phyloP scores from a whole-genome alignment of 2,888 invertebrate genomes.

The Gymnocheta viridis region DNA sequence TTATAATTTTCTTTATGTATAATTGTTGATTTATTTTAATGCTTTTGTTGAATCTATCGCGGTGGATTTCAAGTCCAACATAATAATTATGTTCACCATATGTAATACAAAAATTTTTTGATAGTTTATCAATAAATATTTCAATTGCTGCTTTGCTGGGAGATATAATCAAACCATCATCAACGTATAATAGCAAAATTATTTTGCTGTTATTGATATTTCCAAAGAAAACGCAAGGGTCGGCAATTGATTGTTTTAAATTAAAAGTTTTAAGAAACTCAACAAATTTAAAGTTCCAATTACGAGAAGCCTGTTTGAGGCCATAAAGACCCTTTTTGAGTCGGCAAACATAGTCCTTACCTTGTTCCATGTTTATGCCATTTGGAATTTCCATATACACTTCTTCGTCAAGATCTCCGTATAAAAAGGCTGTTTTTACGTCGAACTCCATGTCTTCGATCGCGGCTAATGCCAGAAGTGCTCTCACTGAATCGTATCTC shows the following conservation, averaged over 20 bases:
- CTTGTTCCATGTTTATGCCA: conserved; percentile 56
- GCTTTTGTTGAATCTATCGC: conserved; percentile 40
- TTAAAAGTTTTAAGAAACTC: no score
- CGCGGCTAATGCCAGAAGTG: conserved; percentile 68
- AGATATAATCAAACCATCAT: conserved; percentile 72
- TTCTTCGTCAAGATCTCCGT: conserved; percentile 68
- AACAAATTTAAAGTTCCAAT: conserved; percentile 72
- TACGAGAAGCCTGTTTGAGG: conserved; percentile 71
- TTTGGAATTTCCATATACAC: conserved; percentile 64
- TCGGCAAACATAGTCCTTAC: conserved; percentile 68
- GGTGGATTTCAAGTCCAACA: conserved; percentile 54
- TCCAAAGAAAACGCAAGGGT: no score
- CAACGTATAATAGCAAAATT: no score
- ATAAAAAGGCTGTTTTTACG: conserved; percentile 68
- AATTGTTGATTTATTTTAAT: conserved; percentile 65
- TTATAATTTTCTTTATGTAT: no score
- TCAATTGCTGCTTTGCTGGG: conserved; percentile 26
- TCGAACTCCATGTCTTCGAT: conserved; percentile 64
- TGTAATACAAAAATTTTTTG: conserved; percentile 37
- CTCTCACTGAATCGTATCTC: conserved; percentile 72
- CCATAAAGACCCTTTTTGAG: conserved; percentile 72
- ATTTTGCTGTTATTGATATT: no score
- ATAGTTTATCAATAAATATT: no score
- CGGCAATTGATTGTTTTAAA: no score
- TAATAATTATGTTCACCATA: conserved; percentile 52